Base-by-base conservation (phyloP, 2,888 invertebrate species). In the Drosophila percnosoma region DNA sequence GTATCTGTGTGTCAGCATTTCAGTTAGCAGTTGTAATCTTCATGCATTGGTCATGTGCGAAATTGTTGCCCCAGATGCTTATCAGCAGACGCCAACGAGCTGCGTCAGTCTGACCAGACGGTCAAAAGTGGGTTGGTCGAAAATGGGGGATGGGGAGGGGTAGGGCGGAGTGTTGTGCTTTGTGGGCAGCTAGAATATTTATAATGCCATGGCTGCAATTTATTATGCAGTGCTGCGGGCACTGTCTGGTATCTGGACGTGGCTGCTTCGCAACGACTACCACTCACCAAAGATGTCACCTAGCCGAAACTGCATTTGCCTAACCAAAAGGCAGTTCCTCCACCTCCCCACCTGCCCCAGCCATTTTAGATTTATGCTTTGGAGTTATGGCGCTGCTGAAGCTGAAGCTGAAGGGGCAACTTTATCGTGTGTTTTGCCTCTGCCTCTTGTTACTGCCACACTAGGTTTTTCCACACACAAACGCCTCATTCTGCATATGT, bases 61-160 rank as follows among this genome's bases (percentile, higher is more conserved):
- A 91, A 91, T 86, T 87, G 89, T 90, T 90, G 84, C 82, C 67
- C 83, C 76, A 86, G 91, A 91, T 91, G 76, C 78, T 90, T 91
- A 91, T 91, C 91, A 81, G 51, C 72, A 68, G 80, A 81, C 68
- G 68, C 54, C 68, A 64, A 63, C 57, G 72, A 53, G 60, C 54
- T 73, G 68, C 63, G 73, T 60, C 67, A 67, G 57, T 63, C 52
- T 49, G 45, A n/a, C 49, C 15, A 33, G 33, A 33, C 13, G 45
- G 38, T 21, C 24, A 29, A 36, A 21, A 15, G 45, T 45, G 45
- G 45, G 21, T 8, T 24, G 45, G 21, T 45, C 45, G 5, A 24
- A 24, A 45, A 24, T 15, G 21, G 8, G 15, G 18, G 15, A 4
- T 8, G 31, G 18, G 27, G 11, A 13, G 60, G 4, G 13, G 15